Evolutionary conservation across 2,113 vertebrate genomes (phyloP), one percentile per base, ranked within the genome.

Genomic region (Chaenocephalus aceratus): DNA sequence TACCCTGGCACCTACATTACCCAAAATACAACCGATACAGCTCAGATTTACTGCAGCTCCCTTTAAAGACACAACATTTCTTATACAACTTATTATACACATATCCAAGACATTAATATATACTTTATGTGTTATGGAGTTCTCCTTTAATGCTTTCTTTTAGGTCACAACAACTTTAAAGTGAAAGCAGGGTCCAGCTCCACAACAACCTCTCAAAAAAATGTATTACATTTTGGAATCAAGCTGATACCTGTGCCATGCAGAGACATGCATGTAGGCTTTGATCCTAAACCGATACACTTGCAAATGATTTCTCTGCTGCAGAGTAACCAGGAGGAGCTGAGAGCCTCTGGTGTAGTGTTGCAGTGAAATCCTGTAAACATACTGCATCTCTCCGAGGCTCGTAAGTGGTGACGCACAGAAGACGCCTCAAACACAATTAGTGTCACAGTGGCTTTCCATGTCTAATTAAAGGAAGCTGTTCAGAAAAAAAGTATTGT

Each of bases 291-390:
- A 12, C 9, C 7, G 41, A 71, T 44, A 26, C 8, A 13, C 51
- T 13, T 2, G 5, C 14, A 70, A 63, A 63, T 75, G n/a, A 44
- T 62, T 70, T 77, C 58, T 36, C 30, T 52, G 59, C 16, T 34
- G 70, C 49, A 18, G 75, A 52, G 5, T 53, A 10, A 45, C 21
- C 0, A 41, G 30, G 41, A 78, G 75, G 65, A 72, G 53, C 69
- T 72, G 71, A 68, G 63, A 63, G 66, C 75, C 69, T 80, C 70
- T 71, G 79, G 10, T 59, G 62, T 8, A 4, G 61, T 66, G 58
- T 72, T 72, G 65, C 62, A 78, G 16, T 67, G 44, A 85, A 81
- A 69, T 46, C 53, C 12, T 63, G 65, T 75, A 77, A 87, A 80
- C 73, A 75, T 5, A 23, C 15, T 46, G 48, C 13, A 45, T 71